phyloP scores from a whole-genome alignment of 1,140 invertebrate genomes.

The Listronotus oregonensis region DNA sequence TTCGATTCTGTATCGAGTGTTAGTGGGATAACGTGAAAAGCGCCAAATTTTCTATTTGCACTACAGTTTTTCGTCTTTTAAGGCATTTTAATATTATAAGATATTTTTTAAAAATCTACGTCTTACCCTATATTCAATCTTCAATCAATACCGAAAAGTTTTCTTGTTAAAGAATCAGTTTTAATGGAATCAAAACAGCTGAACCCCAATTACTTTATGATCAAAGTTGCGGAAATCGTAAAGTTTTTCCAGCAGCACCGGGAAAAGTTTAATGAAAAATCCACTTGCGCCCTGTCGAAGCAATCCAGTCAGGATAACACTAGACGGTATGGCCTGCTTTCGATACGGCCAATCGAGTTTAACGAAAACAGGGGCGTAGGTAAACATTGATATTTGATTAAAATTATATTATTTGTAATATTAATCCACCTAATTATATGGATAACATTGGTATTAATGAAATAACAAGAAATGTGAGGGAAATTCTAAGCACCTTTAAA shows the following conservation, averaged over 20 bases:
- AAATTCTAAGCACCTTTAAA: too few species aligned
- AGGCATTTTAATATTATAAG: not conserved
- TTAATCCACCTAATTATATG: too few species aligned
- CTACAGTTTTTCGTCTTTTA: too few species aligned
- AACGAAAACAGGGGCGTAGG: not conserved
- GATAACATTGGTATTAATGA: too few species aligned
- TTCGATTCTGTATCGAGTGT: too few species aligned
- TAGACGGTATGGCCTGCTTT: constrained; percentile 14
- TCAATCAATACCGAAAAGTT: constrained; percentile 4
- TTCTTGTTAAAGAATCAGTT: constrained; percentile 29
- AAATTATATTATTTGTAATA: too few species aligned
- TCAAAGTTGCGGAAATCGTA: constrained; percentile 33
- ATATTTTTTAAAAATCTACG: too few species aligned
- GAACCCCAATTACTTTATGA: constrained; percentile 33
- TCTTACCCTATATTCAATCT: too few species aligned
- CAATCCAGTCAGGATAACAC: constrained; percentile 22
- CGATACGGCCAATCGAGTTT: constrained; percentile 15
- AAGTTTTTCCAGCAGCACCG: constrained; percentile 26
- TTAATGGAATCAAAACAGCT: constrained; percentile 35
- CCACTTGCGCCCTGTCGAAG: constrained; percentile 16
- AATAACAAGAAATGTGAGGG: too few species aligned
- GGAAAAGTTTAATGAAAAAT: constrained; percentile 36
- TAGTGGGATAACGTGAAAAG: too few species aligned
- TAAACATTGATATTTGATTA: too few species aligned
- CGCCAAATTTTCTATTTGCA: too few species aligned